phyloP scores from a whole-genome alignment of 2,888 invertebrate species.

The Patella depressa region DNA sequence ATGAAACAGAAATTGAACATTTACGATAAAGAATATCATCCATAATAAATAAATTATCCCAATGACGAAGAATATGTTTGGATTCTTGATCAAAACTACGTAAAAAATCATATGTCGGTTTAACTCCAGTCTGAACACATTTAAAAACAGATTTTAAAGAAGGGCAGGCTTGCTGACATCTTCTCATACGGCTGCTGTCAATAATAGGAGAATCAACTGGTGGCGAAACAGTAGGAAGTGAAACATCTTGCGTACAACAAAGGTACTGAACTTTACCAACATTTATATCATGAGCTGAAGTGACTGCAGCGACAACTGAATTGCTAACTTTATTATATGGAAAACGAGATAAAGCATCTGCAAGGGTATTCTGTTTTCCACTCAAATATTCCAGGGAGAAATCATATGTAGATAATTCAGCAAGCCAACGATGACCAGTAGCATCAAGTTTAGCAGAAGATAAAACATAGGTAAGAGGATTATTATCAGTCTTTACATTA shows the following conservation, averaged over 20 bases:
- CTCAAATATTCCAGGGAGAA: too few species aligned
- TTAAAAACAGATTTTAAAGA: background rate
- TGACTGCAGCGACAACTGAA: too few species aligned
- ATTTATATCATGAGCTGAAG: too few species aligned
- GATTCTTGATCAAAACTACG: background rate
- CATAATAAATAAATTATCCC: background rate
- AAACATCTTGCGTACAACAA: too few species aligned
- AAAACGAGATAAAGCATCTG: constrained; percentile 19
- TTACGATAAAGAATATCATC: background rate
- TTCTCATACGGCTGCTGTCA: background rate
- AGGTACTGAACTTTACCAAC: constrained; percentile 14
- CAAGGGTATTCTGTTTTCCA: too few species aligned
- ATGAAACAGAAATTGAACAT: background rate
- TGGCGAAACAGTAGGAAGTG: background rate
- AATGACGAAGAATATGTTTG: constrained; percentile 17
- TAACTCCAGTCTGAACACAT: constrained; percentile 10
- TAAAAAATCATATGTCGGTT: background rate
- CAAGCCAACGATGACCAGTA: too few species aligned
- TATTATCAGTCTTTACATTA: too few species aligned
- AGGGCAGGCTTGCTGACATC: too few species aligned
- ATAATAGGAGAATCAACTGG: background rate
- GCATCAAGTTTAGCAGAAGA: too few species aligned
- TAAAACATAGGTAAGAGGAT: too few species aligned
- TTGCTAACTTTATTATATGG: too few species aligned
- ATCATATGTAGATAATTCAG: too few species aligned